Percentiles rank a stretch among this genome's conserved stretches.
These are phyloP conservation scores for Drosophila burlai DNA, from an alignment of 1,140 invertebrate species.

Conservation along the genomic window DNA sequence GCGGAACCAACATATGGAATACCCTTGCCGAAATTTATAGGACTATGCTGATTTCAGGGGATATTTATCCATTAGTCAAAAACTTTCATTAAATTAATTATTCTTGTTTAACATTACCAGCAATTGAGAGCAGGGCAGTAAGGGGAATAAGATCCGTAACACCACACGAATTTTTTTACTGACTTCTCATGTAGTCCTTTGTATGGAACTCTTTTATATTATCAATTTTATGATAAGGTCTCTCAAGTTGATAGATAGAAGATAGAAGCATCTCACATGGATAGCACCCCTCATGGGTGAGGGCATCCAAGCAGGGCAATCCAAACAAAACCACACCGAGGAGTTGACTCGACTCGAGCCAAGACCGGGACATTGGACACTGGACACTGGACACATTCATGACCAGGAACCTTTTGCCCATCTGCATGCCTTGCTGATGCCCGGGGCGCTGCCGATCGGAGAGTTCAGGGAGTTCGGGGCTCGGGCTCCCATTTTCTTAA, in stretches of 20 bases:
- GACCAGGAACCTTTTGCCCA: constrained; percentile 79
- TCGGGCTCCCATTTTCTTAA: constrained; percentile 78
- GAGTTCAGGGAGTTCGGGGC: constrained; percentile 43
- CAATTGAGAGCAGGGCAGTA: no score
- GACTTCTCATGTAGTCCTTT: no score
- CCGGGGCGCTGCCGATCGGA: constrained; percentile 74
- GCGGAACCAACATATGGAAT: constrained; percentile 29
- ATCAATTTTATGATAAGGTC: no score
- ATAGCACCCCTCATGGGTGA: constrained; percentile 1
- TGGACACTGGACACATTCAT: constrained; percentile 40
- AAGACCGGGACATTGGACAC: constrained; percentile 25
- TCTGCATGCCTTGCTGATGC: constrained; percentile 74
- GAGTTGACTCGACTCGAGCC: constrained; percentile 51
- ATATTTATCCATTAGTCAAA: neutral
- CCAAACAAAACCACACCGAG: constrained; percentile 30
- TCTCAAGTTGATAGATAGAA: no score
- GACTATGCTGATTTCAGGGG: neutral
- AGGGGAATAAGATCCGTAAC: no score
- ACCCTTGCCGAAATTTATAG: constrained; percentile 2
- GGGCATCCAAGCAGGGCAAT: constrained; percentile 25
- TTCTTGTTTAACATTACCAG: no score
- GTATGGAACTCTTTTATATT: no score
- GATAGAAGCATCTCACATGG: neutral
- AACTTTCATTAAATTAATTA: no score
- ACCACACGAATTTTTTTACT: no score